Evolutionary conservation across 2,888 invertebrate genomes (phyloP).

Genomic region (Acrobasis consociella): DNA sequence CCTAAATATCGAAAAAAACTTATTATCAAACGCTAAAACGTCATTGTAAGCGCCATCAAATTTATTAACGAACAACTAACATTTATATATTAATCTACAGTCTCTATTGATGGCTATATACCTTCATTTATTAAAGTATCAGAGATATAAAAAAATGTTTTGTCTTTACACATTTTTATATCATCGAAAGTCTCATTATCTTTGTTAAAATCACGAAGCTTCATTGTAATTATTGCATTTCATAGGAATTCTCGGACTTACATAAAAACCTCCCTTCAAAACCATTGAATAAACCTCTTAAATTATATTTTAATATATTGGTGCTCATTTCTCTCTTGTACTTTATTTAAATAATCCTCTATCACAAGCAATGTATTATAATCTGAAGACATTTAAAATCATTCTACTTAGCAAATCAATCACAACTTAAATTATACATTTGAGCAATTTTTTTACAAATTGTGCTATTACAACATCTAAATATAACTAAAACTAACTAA

Average conservation of each 20-base stretch:
- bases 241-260: slow-evolving; percentile 42
- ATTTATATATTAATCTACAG: slow-evolving; percentile 75
- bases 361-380: slow-evolving; percentile 47
- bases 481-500: slow-evolving; percentile 42
- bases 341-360: slow-evolving; percentile 37
- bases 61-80: slow-evolving; percentile 66
- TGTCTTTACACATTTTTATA: slow-evolving; percentile 27
- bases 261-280: slow-evolving; percentile 9
- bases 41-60: slow-evolving; percentile 61
- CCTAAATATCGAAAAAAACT: slow-evolving; percentile 25
- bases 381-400: slow-evolving; percentile 45
- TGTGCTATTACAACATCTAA: slow-evolving; percentile 52
- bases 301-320: slow-evolving; percentile 35
- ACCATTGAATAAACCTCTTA: slow-evolving; percentile 26
- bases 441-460: slow-evolving; percentile 59
- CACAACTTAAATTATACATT: slow-evolving; percentile 46
- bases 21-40: slow-evolving; percentile 44
- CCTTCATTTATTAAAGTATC: slow-evolving; percentile 26
- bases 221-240: slow-evolving; percentile 48
- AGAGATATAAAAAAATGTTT: slow-evolving; percentile 32
- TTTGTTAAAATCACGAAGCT: slow-evolving; percentile 37
- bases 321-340: slow-evolving; percentile 48
- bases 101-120: slow-evolving; percentile 66
- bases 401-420: slow-evolving; percentile 50
- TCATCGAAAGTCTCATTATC: slow-evolving; percentile 26